Conservation (phyloP, 2,113 vertebrate genomes). For the Bubo bubo region DNA sequence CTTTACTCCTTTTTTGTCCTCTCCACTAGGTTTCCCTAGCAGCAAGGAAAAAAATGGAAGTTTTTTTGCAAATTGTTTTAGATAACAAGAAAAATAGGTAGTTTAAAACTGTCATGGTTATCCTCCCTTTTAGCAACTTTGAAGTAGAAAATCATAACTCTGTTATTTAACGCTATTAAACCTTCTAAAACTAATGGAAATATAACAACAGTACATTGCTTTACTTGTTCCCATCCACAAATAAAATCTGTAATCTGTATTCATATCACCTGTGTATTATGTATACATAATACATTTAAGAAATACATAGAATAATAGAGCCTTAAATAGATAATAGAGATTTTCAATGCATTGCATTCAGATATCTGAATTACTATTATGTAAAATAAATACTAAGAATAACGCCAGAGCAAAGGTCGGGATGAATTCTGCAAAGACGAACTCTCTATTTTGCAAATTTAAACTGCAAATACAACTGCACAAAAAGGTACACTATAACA, state of each 20-base stretch:
- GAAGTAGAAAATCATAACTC: not conserved
- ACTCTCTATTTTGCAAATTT: not conserved
- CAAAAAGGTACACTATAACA: not conserved
- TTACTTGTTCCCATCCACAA: not conserved
- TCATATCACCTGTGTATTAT: not conserved
- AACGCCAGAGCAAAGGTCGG: not conserved
- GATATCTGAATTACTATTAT: not conserved
- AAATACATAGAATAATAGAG: not conserved
- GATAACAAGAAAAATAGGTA: not conserved
- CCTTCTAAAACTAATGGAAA: not conserved
- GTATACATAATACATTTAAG: not conserved
- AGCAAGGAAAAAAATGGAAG: not conserved
- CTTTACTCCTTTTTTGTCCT: not conserved
- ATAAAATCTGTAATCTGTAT: not conserved
- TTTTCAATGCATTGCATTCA: not conserved
- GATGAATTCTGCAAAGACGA: not conserved
- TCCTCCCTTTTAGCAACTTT: not conserved
- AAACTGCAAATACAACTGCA: not conserved
- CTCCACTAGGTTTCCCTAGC: not conserved
- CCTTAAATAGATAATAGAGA: not conserved
- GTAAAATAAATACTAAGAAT: not conserved
- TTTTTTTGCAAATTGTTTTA: not conserved
- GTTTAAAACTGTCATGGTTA: constrained; percentile 4
- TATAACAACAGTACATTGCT: not conserved
- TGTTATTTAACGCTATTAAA: constrained; percentile 14